These are phyloP conservation scores for Drosophila subsilvestris DNA, from an alignment of 2,888 invertebrate species.

Conservation along the genomic window DNA sequence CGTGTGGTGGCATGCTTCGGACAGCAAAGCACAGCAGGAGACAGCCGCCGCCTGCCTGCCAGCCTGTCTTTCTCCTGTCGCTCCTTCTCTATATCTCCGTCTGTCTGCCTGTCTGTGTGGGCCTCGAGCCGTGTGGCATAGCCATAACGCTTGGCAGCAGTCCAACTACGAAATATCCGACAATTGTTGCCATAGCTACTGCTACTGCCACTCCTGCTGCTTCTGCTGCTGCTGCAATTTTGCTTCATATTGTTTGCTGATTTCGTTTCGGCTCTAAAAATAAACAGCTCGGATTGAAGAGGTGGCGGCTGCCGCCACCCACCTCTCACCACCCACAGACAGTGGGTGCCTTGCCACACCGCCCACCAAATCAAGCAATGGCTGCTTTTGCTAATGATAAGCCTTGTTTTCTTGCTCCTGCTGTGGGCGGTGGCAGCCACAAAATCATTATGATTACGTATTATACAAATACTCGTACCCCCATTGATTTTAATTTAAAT, in stretches of 20 bases:
- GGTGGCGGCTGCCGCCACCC: constrained; percentile 5
- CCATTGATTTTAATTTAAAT: constrained; percentile 70
- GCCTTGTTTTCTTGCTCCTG: constrained; percentile 60
- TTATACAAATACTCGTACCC: constrained; percentile 25
- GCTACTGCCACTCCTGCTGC: constrained; percentile 18
- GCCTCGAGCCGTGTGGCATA: constrained; percentile 27
- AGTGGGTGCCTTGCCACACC: constrained; percentile 17
- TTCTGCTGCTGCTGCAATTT: constrained; percentile 60
- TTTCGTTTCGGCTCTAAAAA: constrained; percentile 62
- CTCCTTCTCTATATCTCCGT: not conserved
- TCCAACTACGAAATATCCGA: constrained; percentile 57
- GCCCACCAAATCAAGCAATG: constrained; percentile 65
- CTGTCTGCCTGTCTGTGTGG: constrained; percentile 23
- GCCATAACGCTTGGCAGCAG: constrained; percentile 56
- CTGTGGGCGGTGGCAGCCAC: constrained; percentile 47
- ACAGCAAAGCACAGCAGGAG: constrained; percentile 29
- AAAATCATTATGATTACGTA: constrained; percentile 60
- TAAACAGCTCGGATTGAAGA: constrained; percentile 37
- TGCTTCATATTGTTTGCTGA: constrained; percentile 70
- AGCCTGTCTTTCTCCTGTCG: not conserved
- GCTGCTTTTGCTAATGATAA: constrained; percentile 71
- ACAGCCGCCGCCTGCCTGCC: not conserved
- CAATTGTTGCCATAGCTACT: constrained; percentile 48
- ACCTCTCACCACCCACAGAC: constrained; percentile 7
- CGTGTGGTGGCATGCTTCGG: constrained; percentile 1